Percentiles rank a stretch among this genome's conserved stretches.
Evolutionary conservation across 2,797 vertebrate genomes (phyloP).

Genomic region (Enoplosus armatus): DNA sequence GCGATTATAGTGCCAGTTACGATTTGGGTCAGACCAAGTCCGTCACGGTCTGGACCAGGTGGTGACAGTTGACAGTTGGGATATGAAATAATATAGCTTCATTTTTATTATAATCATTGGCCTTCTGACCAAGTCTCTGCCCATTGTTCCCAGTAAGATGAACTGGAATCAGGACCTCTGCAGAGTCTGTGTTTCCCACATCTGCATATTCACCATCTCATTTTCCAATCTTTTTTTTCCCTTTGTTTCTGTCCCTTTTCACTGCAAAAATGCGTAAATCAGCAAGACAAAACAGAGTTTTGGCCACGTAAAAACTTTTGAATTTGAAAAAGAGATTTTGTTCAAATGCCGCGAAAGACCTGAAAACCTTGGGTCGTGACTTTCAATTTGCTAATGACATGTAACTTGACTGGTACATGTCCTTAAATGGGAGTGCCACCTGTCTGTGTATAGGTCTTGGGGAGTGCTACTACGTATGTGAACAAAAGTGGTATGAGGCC

Average conservation of each 20-base stretch:
- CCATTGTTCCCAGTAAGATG: background rate
- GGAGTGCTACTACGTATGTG: background rate
- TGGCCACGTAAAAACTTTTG: too few relatives aligned
- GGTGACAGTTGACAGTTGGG: constrained; percentile 19
- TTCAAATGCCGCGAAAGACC: background rate
- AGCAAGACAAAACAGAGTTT: background rate
- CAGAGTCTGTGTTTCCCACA: background rate
- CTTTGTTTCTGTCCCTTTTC: background rate
- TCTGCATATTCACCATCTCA: background rate
- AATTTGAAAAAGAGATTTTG: too few relatives aligned
- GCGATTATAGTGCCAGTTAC: background rate
- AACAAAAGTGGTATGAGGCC: background rate
- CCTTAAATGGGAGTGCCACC: background rate
- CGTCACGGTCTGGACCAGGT: background rate
- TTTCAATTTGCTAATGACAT: background rate
- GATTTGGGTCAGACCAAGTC: background rate
- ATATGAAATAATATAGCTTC: background rate
- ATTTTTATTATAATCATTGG: background rate
- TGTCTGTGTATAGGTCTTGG: background rate
- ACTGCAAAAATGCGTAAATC: background rate
- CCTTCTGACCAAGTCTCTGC: background rate
- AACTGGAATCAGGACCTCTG: background rate
- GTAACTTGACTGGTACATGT: background rate
- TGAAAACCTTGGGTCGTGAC: background rate
- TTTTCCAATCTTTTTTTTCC: too few relatives aligned